phyloP scores from a whole-genome alignment of 2,113 vertebrate genomes.

The Anoura caudifer region DNA sequence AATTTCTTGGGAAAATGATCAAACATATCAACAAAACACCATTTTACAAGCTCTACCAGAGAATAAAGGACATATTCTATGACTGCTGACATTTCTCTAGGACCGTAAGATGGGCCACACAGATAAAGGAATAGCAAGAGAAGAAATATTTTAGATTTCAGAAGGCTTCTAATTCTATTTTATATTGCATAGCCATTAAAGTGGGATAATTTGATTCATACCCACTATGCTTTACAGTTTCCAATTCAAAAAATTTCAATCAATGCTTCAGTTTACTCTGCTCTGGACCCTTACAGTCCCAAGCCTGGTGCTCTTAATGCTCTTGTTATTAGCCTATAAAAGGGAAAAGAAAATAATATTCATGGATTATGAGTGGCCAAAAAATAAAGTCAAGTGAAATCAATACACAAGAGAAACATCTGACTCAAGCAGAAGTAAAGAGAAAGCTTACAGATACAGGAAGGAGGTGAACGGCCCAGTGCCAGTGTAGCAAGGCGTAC shows the following conservation, averaged over 20 bases:
- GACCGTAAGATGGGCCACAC: not conserved
- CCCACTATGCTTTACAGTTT: not conserved
- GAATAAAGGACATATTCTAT: not conserved
- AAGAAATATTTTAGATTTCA: not conserved
- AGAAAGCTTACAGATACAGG: not conserved
- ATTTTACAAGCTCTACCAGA: constrained; percentile 10
- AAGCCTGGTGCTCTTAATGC: not conserved
- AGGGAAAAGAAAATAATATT: not conserved
- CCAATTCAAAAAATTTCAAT: not conserved
- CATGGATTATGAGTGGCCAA: not conserved
- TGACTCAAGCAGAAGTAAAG: constrained; percentile 4
- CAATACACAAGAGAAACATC: not conserved
- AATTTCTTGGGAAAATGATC: constrained; percentile 31
- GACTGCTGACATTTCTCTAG: not conserved
- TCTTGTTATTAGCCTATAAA: not conserved
- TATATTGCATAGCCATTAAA: not conserved
- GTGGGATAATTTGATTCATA: not conserved
- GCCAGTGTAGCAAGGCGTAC: fast-evolving
- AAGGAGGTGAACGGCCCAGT: not conserved
- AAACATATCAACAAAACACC: not conserved
- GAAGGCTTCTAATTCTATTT: not conserved
- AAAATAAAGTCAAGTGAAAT: not conserved
- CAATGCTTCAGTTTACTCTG: not conserved
- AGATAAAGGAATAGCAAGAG: not conserved
- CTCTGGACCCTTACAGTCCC: not conserved